phyloP scores from a whole-genome alignment of 2,797 vertebrate species.

The Manis crassicaudata region DNA sequence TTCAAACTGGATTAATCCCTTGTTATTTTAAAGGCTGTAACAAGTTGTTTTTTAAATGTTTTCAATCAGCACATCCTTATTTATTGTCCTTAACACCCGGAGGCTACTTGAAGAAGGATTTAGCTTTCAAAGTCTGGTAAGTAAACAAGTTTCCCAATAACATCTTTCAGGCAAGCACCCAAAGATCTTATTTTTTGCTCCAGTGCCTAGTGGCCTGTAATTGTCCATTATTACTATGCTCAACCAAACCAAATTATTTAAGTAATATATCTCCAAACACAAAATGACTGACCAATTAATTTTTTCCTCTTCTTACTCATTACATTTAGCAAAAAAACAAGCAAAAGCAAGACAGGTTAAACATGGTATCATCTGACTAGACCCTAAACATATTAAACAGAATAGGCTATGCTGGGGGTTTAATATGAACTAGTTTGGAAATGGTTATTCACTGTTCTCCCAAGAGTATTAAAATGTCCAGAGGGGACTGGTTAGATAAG shows the following conservation, averaged over 20 bases:
- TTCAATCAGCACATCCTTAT: constrained; percentile 72
- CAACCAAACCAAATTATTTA: constrained; percentile 56
- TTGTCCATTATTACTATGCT: constrained; percentile 46
- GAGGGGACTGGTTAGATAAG: constrained; percentile 4
- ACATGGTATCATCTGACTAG: constrained; percentile 38
- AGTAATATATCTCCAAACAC: constrained; percentile 49
- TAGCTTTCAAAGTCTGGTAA: constrained; percentile 73
- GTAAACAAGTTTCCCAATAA: constrained; percentile 78
- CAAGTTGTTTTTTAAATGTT: constrained; percentile 74
- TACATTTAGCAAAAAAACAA: constrained; percentile 18
- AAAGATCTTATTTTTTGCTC: constrained; percentile 62
- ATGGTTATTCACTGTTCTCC: constrained; percentile 25
- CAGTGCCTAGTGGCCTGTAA: constrained; percentile 12
- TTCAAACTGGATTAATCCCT: constrained; percentile 58
- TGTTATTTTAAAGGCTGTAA: constrained; percentile 66
- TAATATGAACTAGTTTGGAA: constrained; percentile 13
- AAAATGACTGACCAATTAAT: constrained; percentile 50
- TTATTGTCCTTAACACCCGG: constrained; percentile 71
- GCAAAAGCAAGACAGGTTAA: constrained; percentile 33
- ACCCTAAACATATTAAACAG: background rate
- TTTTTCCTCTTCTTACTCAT: constrained; percentile 53
- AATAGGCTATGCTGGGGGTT: background rate
- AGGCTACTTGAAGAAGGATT: constrained; percentile 71
- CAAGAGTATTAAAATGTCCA: background rate
- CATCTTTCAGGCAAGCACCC: constrained; percentile 65